phyloP scores from a whole-genome alignment of 2,797 vertebrate species.

The Chaunax sp. region DNA sequence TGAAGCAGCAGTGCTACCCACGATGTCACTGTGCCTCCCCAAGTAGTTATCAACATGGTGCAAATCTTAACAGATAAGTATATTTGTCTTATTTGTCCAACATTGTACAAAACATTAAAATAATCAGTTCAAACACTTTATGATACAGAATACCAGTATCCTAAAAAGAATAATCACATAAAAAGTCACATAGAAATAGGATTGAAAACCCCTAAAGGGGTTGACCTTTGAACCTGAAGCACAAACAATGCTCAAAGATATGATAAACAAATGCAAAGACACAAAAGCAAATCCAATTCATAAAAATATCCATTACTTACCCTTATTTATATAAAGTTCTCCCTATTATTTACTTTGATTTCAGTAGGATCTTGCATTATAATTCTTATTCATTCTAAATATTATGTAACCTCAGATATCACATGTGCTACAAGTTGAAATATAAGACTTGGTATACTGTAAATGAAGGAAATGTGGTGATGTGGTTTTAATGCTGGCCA shows the following conservation, averaged over 20 bases:
- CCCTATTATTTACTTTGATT: not conserved
- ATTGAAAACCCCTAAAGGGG: not conserved
- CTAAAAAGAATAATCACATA: no score
- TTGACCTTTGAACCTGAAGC: not conserved
- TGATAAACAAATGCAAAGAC: slow-evolving; percentile 8
- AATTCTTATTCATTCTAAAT: not conserved
- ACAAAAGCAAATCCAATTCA: not conserved
- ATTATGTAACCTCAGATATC: not conserved
- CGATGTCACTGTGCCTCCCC: no score
- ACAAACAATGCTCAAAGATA: slow-evolving; percentile 9
- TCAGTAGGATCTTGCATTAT: not conserved
- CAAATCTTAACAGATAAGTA: not conserved
- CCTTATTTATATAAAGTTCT: not conserved
- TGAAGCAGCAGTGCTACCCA: no score
- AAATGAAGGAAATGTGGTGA: not conserved
- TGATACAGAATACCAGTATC: not conserved
- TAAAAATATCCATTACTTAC: not conserved
- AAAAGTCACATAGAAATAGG: not conserved
- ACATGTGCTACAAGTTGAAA: not conserved
- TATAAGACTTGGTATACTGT: not conserved
- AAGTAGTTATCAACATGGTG: no score
- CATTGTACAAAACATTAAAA: not conserved
- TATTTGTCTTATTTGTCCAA: not conserved
- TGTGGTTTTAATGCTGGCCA: slow-evolving; percentile 59
- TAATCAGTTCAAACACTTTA: not conserved